Conservation (phyloP, 2,113 vertebrate species). For the Seriola aureovittata region DNA sequence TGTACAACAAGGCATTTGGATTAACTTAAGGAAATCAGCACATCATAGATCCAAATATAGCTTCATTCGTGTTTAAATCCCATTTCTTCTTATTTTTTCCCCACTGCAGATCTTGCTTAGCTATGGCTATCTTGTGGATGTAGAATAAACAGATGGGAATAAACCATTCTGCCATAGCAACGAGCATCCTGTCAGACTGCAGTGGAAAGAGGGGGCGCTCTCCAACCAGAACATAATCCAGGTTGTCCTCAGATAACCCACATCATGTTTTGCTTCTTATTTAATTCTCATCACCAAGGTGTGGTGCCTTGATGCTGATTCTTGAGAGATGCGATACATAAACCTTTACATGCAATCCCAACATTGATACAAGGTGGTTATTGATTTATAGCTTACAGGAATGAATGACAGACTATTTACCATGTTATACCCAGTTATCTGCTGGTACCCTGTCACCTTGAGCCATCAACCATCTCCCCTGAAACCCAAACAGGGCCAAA, state of each 20-base stretch:
- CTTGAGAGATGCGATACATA: background rate
- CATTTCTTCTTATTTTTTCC: background rate
- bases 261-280: background rate
- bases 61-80: background rate
- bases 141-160: background rate
- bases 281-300: background rate
- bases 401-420: background rate
- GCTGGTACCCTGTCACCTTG: slow-evolving; percentile 1
- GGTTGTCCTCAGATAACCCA: slow-evolving; percentile 67
- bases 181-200: slow-evolving; percentile 34
- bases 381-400: background rate
- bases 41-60: rapidly evolving
- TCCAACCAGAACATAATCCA: background rate
- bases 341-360: background rate
- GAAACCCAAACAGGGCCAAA: background rate
- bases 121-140: background rate
- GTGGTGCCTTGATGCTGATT: background rate
- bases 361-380: rapidly evolving
- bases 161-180: slow-evolving; percentile 35
- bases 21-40: background rate
- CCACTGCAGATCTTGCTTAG: background rate
- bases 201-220: background rate
- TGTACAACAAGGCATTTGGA: background rate
- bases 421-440: background rate
- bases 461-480: slow-evolving; percentile 1